Base-by-base conservation (phyloP, 2,797 vertebrate species). In the Oreortyx pictus region DNA sequence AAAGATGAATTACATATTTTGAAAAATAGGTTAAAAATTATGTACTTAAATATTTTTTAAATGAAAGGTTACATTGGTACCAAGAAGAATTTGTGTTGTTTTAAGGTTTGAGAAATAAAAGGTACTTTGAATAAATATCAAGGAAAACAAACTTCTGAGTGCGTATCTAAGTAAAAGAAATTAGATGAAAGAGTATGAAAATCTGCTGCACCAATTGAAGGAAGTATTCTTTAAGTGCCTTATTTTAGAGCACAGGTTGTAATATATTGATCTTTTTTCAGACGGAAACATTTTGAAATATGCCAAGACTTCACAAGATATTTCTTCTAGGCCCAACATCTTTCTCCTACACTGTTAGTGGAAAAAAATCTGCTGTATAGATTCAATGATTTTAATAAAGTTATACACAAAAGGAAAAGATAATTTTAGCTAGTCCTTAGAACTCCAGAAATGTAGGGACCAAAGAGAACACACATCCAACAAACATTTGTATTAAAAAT, bases 1-100 rank as follows among this genome's bases (percentile, higher is more conserved):
- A 89, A 56, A 80, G 86, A 64, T 4, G 20, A 92, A 79, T 79
- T 64, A 52, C 37, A 0, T 79, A 12, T 71, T 83, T 93, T 61
- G 13, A 92, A 94, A 88, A 71, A 29, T 54, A 70, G 11, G 9
- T 82, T 89, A 91, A 94, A 67, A 70, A 92, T 23, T 7, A 43
- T 5, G 2, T 60, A 7, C 27, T 87, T 65, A 90, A 89, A 46
- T 86, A 66, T 60, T 86, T 92, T 87, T 44, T 73, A 43, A 74
- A 71, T 13, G 66, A 89, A 80, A 61, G 2, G 7, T 71, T 82
- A 23, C 43, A 56, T 17, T 27, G 18, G 9, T 52, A 54, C 2
- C 25, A 84, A 67, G 61, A 68, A 68, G 2, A 68, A 49, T 6
- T 7, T 11, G 18, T 85, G 12, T 16, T 86, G 5, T 20, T 88